A percentile compares a stretch with the other conserved stretches of the same genome.
Conservation (phyloP, 2,113 vertebrate species). For the Zosterops japonicus region DNA sequence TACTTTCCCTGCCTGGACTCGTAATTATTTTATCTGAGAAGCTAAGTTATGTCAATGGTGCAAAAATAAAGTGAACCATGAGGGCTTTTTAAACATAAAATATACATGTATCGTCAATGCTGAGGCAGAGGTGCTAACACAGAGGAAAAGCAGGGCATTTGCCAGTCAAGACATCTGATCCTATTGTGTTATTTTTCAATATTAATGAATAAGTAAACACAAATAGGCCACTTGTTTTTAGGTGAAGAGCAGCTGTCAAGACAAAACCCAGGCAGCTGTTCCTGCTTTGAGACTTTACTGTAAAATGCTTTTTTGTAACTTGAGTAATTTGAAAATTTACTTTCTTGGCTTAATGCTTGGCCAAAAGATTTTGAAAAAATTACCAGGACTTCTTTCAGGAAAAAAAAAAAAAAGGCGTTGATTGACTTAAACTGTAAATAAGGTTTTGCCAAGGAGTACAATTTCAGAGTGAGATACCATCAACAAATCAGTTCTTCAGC, state of each 20-base stretch:
- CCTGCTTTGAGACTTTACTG: neutral
- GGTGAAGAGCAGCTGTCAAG: conserved; percentile 26
- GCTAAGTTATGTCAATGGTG: neutral
- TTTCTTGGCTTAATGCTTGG: neutral
- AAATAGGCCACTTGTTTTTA: neutral
- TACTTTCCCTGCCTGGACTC: neutral
- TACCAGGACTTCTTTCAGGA: neutral
- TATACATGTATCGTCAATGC: neutral
- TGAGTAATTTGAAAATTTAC: neutral
- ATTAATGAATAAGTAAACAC: conserved; percentile 45
- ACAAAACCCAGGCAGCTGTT: neutral
- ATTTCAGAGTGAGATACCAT: neutral
- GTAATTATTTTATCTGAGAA: neutral
- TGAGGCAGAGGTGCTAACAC: neutral
- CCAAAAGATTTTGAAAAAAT: neutral
- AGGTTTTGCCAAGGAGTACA: neutral
- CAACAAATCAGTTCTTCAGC: neutral
- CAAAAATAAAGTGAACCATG: neutral
- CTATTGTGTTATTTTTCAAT: conserved; percentile 17
- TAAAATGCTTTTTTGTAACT: neutral
- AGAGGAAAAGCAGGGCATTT: neutral
- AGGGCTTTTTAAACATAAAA: neutral
- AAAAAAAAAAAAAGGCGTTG: neutral
- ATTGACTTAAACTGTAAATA: neutral
- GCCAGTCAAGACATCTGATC: conserved; percentile 3